Evolutionary conservation across 2,113 vertebrate genomes (phyloP), one percentile per base, ranked within the genome.

Genomic region (Thymallus thymallus): DNA sequence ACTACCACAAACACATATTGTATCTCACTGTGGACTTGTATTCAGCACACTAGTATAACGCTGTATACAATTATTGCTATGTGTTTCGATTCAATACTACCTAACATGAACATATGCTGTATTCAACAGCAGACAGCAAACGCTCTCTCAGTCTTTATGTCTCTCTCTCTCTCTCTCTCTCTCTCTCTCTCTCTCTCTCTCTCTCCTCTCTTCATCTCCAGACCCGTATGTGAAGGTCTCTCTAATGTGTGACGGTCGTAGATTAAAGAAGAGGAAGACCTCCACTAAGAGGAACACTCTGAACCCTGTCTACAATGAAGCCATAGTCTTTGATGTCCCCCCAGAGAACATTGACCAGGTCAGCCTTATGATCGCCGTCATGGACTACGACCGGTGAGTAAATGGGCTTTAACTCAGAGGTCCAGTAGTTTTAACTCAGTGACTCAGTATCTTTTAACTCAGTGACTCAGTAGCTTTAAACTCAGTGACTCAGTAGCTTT

Each of bases 161-260:
- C 32, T 7, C 6, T 29, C 51, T 85, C 76, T 61, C 85, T 29
- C 29, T 41, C 7, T 41, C 35, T 41, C 35, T 10, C 7, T 41
- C 35, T 41, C 2, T 41, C 9, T 10, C 35, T 41, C 9, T 41
- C 35, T 41, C 9, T 41, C 9, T 41, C 35, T 41, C 35, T 41
- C 4, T 30, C 30, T 30, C 4, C 35, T 41, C 35, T 41, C 35
- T 41, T 26, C 26, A 26, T 76, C 60, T 71, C 45, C 87, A 99
- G 98, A 99, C 94, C 98, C 98, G 29, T 99, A 99, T 1, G 98
- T 99, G 85, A 99, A 99, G 87, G 97, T 99, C 85, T 99, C 97
- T 3, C 86, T 99, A 75, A 99, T 99, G 95, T 99, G 96, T 80
- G 96, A 99, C 4, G 95, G 98, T 76, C 94, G 96, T 29, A 93